phyloP scores from a whole-genome alignment of 2,113 vertebrate genomes.

The Antechinus stuartii region DNA sequence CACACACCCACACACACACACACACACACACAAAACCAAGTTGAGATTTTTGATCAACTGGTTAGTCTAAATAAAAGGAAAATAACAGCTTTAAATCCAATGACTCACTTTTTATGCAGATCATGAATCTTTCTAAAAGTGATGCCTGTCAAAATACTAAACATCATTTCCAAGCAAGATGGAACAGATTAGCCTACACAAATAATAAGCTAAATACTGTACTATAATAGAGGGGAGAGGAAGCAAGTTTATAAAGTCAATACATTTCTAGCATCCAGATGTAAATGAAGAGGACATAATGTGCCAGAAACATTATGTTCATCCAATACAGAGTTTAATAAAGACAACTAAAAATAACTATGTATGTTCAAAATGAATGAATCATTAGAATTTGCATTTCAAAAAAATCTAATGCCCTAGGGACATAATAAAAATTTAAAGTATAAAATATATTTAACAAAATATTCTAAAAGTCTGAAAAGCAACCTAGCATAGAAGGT shows the following conservation, averaged over 20 bases:
- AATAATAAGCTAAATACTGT: neutral
- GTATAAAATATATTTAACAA: conserved; percentile 76
- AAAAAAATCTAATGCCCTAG: conserved; percentile 76
- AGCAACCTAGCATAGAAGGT: conserved; percentile 52
- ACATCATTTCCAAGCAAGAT: neutral
- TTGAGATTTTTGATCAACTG: neutral
- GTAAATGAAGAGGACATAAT: conserved; percentile 7
- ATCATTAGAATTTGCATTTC: conserved; percentile 79
- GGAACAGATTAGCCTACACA: neutral
- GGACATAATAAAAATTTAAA: conserved; percentile 76
- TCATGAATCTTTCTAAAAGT: neutral
- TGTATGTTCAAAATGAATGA: conserved; percentile 77
- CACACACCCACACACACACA: neutral
- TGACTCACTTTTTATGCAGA: neutral
- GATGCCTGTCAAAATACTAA: neutral
- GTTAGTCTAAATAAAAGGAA: neutral
- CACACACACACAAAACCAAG: neutral
- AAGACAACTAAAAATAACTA: conserved; percentile 71
- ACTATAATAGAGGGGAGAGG: neutral
- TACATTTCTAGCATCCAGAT: conserved; percentile 52
- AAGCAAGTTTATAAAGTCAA: neutral
- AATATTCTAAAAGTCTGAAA: conserved; percentile 80
- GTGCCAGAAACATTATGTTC: conserved; percentile 56
- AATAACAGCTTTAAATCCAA: neutral
- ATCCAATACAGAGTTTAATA: conserved; percentile 64